Percentiles rank a stretch among this genome's conserved stretches.
Evolutionary conservation across 2,113 vertebrate species (phyloP).

Genomic region (Bolborhynchus lineola): DNA sequence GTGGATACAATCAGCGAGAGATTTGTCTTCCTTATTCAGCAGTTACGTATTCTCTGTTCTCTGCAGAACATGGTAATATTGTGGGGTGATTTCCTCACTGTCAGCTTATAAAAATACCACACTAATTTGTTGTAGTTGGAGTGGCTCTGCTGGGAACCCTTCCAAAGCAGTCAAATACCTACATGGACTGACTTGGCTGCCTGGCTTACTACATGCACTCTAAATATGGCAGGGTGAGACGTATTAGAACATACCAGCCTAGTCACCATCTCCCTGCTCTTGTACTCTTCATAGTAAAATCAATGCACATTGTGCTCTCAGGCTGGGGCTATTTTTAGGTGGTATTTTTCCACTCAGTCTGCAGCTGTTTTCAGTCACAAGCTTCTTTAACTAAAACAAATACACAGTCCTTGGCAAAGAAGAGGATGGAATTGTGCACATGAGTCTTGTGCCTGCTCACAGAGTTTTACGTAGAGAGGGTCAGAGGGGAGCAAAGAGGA

Average conservation of each 20-base stretch:
- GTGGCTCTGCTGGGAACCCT: slow-evolving; percentile 33
- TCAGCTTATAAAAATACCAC: slow-evolving; percentile 57
- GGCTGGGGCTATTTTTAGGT: slow-evolving; percentile 69
- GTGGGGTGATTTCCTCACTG: slow-evolving; percentile 55
- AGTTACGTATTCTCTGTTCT: background rate
- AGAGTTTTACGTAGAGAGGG: background rate
- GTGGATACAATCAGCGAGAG: background rate
- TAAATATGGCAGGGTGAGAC: slow-evolving; percentile 68
- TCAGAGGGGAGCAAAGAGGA: background rate
- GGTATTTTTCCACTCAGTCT: slow-evolving; percentile 72
- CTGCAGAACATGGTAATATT: slow-evolving; percentile 60
- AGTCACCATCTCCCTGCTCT: slow-evolving; percentile 63
- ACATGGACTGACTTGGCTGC: slow-evolving; percentile 56
- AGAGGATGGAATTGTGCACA: slow-evolving; percentile 24
- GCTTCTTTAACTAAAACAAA: slow-evolving; percentile 58
- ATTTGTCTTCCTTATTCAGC: slow-evolving; percentile 55
- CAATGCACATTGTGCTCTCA: slow-evolving; percentile 64
- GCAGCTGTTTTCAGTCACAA: slow-evolving; percentile 77
- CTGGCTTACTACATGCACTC: slow-evolving; percentile 60
- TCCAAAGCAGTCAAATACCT: slow-evolving; percentile 65
- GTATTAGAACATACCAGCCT: slow-evolving; percentile 66
- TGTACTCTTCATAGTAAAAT: slow-evolving; percentile 64
- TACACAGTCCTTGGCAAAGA: slow-evolving; percentile 68
- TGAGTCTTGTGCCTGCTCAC: background rate
- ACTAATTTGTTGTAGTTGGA: slow-evolving; percentile 62